These are phyloP conservation scores for Alethe diademata DNA, from an alignment of 2,113 vertebrate species.

Conservation along the genomic window DNA sequence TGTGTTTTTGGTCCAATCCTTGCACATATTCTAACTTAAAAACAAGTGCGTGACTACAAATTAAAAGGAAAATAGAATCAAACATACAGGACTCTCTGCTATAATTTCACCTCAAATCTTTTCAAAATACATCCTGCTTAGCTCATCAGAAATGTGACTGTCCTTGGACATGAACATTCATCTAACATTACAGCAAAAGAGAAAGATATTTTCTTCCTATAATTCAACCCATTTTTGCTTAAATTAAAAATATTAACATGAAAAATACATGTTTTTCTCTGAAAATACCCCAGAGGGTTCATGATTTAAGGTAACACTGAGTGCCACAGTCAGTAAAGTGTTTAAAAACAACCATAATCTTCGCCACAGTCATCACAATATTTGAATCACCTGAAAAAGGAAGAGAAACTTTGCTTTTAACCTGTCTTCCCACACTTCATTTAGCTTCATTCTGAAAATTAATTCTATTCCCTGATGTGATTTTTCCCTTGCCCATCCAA, in stretches of 20 bases:
- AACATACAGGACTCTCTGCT: not conserved
- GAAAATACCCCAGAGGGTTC: not conserved
- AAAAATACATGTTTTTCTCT: not conserved
- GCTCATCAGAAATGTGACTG: not conserved
- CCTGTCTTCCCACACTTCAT: not conserved
- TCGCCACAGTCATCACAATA: not conserved
- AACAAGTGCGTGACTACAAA: not conserved
- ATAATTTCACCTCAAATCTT: not conserved
- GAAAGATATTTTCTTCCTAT: not conserved
- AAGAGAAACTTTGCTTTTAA: slow-evolving; percentile 16
- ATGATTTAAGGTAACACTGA: not conserved
- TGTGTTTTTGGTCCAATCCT: not conserved
- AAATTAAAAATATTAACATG: not conserved
- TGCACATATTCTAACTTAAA: not conserved
- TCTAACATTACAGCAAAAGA: not conserved
- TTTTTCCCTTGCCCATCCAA: not conserved
- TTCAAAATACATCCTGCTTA: not conserved
- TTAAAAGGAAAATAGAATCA: not conserved
- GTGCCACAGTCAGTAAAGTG: not conserved
- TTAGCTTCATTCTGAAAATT: not conserved
- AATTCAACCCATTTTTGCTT: not conserved
- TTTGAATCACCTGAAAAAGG: not conserved
- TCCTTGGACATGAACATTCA: not conserved
- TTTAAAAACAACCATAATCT: not conserved
- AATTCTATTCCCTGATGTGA: not conserved